These are phyloP conservation scores for Drosophila sordidula DNA, from an alignment of 2,888 invertebrate species.

Conservation along the genomic window DNA sequence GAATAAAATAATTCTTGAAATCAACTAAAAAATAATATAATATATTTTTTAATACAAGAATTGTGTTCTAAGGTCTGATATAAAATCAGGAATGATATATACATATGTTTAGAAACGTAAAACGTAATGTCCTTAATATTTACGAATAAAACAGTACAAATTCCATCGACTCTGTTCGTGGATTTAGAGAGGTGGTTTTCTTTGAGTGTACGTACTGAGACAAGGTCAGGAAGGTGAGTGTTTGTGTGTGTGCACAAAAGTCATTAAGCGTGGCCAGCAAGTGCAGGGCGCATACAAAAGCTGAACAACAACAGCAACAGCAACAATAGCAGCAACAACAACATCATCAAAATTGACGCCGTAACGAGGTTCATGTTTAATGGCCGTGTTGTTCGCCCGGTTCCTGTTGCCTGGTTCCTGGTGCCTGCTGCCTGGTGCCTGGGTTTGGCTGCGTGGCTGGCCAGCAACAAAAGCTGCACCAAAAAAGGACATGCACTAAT, in stretches of 20 bases:
- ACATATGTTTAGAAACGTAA: too few relatives aligned
- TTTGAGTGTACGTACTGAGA: constrained; percentile 6
- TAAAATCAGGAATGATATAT: too few relatives aligned
- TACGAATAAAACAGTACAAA: too few relatives aligned
- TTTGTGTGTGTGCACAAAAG: constrained; percentile 60
- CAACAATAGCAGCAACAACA: constrained; percentile 16
- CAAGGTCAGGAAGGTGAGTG: constrained; percentile 45
- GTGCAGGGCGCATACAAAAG: constrained; percentile 67
- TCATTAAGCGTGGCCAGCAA: constrained; percentile 77
- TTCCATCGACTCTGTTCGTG: too few relatives aligned
- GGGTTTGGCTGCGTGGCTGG: constrained; percentile 14
- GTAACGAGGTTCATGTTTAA: constrained; percentile 82
- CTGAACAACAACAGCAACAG: constrained; percentile 48
- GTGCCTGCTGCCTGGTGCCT: constrained; percentile 5
- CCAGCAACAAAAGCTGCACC: constrained; percentile 52
- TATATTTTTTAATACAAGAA: too few relatives aligned
- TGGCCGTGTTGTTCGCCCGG: constrained; percentile 68
- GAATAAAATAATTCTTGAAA: too few relatives aligned
- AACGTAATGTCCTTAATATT: too few relatives aligned
- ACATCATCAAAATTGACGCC: constrained; percentile 52
- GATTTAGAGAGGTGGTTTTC: not conserved
- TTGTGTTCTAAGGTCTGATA: too few relatives aligned
- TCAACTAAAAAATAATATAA: too few relatives aligned
- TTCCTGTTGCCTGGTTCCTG: constrained; percentile 8
- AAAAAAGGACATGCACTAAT: constrained; percentile 76